These are phyloP conservation scores for Thumatha senex DNA, from an alignment of 2,888 invertebrate genomes.

Conservation along the genomic window DNA sequence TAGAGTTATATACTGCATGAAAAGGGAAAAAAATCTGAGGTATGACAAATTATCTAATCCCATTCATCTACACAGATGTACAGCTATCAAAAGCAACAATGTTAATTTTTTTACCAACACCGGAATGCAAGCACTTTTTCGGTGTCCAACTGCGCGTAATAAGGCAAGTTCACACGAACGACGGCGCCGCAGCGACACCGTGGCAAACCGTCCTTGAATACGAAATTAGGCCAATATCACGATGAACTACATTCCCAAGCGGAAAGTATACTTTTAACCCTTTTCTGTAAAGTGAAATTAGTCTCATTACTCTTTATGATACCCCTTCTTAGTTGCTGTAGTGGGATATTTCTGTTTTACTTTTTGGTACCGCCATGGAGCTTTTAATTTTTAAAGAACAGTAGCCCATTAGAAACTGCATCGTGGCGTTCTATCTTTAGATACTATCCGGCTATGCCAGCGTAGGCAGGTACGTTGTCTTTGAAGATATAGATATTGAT, in stretches of 20 bases:
- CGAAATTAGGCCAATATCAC: constrained; percentile 20
- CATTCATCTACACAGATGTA: too few species aligned
- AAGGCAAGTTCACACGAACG: constrained; percentile 24
- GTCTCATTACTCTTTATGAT: constrained; percentile 26
- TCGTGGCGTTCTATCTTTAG: neutral
- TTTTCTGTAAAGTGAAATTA: constrained; percentile 23
- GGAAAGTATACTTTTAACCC: constrained; percentile 10
- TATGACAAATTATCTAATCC: too few species aligned
- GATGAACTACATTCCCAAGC: constrained; percentile 21
- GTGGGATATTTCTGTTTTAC: constrained; percentile 20
- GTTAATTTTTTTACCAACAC: constrained; percentile 15
- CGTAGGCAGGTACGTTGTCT: too few species aligned
- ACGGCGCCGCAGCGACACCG: constrained; percentile 23
- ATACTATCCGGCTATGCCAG: too few species aligned
- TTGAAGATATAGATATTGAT: too few species aligned
- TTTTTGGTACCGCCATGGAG: constrained; percentile 11
- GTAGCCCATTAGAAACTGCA: too few species aligned
- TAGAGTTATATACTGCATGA: too few species aligned
- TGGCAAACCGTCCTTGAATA: constrained; percentile 30
- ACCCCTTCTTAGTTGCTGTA: constrained; percentile 30
- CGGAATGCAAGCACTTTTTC: constrained; percentile 25
- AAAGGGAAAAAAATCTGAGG: too few species aligned
- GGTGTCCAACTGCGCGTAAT: constrained; percentile 16
- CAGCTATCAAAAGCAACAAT: constrained; percentile 9
- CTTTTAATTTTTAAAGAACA: neutral